Conservation (phyloP, 1,140 invertebrate species). For the Leptinotarsa lineolata region DNA sequence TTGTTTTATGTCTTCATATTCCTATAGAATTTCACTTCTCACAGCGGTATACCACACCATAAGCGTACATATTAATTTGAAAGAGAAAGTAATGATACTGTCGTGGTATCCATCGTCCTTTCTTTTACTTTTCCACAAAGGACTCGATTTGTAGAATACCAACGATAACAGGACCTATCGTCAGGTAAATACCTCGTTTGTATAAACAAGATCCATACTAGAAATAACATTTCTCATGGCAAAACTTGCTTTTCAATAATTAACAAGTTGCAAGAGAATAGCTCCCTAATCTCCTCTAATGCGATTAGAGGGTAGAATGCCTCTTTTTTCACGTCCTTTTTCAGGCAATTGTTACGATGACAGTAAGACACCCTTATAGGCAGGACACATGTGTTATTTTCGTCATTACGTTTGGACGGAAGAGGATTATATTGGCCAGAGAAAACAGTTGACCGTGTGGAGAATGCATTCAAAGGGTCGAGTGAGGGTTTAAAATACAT, state of each 20-base stretch:
- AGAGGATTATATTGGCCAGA: constrained; percentile 53
- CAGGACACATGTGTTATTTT: constrained; percentile 55
- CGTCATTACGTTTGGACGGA: constrained; percentile 54
- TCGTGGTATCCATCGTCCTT: no score
- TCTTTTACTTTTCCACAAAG: no score
- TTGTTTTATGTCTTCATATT: no score
- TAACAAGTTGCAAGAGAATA: constrained; percentile 40
- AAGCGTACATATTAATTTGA: no score
- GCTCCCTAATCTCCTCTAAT: constrained; percentile 37
- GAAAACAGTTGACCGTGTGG: not conserved
- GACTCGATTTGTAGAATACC: no score
- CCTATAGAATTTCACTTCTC: no score
- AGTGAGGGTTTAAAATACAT: not conserved
- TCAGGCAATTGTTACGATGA: constrained; percentile 53
- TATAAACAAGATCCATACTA: constrained; percentile 40
- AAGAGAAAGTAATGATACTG: no score
- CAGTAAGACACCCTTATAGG: constrained; percentile 55
- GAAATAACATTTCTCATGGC: constrained; percentile 31
- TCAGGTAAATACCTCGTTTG: constrained; percentile 25
- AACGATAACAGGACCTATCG: not conserved
- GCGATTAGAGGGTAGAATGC: constrained; percentile 43
- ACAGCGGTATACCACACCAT: no score
- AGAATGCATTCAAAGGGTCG: not conserved
- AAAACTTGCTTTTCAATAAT: constrained; percentile 37
- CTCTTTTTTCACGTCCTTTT: constrained; percentile 42